phyloP scores from a whole-genome alignment of 2,797 vertebrate species.

The Paedocypris micromegethes region DNA sequence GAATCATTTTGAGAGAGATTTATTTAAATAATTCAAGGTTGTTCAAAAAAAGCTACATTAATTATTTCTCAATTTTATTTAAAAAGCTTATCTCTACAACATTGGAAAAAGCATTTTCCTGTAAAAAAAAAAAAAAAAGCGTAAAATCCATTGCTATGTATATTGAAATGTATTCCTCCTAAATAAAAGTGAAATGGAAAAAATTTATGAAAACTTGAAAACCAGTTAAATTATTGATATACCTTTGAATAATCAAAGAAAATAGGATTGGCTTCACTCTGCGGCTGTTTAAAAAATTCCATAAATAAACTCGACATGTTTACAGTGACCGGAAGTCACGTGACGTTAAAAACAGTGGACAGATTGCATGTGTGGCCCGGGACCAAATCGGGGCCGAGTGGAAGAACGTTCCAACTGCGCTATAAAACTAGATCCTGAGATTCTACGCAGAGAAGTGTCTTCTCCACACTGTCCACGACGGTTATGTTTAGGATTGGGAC shows the following conservation, averaged over 20 bases:
- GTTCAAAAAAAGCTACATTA: neutral
- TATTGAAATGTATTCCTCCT: slow-evolving; percentile 8
- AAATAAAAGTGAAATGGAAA: slow-evolving; percentile 17
- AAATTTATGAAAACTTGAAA: slow-evolving; percentile 10
- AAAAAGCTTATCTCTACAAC: too few relatives aligned
- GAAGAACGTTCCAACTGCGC: slow-evolving; percentile 42
- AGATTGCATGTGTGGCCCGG: slow-evolving; percentile 48
- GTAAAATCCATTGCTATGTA: neutral
- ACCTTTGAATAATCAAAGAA: slow-evolving; percentile 5
- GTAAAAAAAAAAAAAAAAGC: slow-evolving; percentile 4
- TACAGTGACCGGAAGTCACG: slow-evolving; percentile 25
- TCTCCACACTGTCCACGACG: neutral
- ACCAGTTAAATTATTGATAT: slow-evolving; percentile 14
- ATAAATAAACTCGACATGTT: slow-evolving; percentile 24
- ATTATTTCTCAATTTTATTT: too few relatives aligned
- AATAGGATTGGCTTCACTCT: too few relatives aligned
- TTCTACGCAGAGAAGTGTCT: slow-evolving; percentile 31
- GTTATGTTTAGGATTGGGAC: too few relatives aligned
- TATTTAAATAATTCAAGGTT: slow-evolving; percentile 15
- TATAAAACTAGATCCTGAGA: slow-evolving; percentile 34
- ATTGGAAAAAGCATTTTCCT: slow-evolving; percentile 13
- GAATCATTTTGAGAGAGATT: slow-evolving; percentile 20
- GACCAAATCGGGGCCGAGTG: slow-evolving; percentile 43
- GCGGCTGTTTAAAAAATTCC: too few relatives aligned
- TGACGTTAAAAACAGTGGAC: slow-evolving; percentile 33